Evolutionary conservation across 2,888 invertebrate genomes (phyloP).

Genomic region (Eudemis profundana): DNA sequence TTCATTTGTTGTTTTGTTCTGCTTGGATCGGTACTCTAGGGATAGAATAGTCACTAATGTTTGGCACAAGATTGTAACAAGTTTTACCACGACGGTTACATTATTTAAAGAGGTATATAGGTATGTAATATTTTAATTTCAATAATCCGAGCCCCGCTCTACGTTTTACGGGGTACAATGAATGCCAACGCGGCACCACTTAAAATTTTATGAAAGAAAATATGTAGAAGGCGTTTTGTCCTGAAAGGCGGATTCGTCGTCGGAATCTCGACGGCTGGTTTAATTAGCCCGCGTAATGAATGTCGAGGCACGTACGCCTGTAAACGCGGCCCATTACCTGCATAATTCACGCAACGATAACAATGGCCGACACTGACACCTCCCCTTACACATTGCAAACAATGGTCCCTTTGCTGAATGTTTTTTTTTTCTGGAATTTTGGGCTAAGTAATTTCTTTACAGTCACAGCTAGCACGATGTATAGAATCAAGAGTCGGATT

Average conservation of each 20-base stretch:
- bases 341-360: constrained; percentile 80
- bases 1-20: too few species aligned
- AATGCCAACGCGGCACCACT: constrained; percentile 42
- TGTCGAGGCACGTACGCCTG: constrained; percentile 79
- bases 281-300: constrained; percentile 82
- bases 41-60: too few species aligned
- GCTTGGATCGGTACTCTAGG: too few species aligned
- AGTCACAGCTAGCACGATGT: background rate
- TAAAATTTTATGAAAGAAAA: constrained; percentile 44
- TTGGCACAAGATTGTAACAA: too few species aligned
- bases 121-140: constrained; percentile 23
- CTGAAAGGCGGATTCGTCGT: constrained; percentile 49
- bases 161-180: constrained; percentile 21
- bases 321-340: constrained; percentile 80
- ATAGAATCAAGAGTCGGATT: too few species aligned
- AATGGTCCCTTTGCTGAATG: constrained; percentile 36
- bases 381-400: constrained; percentile 36
- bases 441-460: background rate
- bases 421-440: constrained; percentile 24
- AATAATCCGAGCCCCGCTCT: constrained; percentile 4
- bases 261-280: constrained; percentile 72
- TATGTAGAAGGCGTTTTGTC: constrained; percentile 42
- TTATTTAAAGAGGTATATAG: background rate
- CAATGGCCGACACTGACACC: constrained; percentile 55
- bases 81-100: background rate